Conservation (phyloP, 2,888 invertebrate species). For the Melinaea menophilus region DNA sequence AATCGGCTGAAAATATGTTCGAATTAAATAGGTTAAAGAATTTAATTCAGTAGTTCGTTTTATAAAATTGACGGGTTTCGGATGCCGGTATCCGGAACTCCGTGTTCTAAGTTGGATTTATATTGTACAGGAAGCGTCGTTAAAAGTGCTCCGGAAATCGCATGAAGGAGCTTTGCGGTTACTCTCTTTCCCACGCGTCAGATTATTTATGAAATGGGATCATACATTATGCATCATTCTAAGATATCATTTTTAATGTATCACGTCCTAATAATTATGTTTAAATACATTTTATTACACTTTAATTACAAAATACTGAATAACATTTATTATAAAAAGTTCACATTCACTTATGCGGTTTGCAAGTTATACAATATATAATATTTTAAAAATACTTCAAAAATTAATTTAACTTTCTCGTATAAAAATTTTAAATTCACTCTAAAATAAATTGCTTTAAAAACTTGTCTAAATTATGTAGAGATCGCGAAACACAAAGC, state of each 20-base stretch:
- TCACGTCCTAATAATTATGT: too few relatives aligned
- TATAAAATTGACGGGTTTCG: conserved; percentile 39
- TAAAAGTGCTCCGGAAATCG: conserved; percentile 69
- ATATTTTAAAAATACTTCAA: too few relatives aligned
- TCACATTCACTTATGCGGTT: too few relatives aligned
- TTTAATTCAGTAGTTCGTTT: conserved; percentile 30
- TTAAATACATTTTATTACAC: too few relatives aligned
- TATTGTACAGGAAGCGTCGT: conserved; percentile 60
- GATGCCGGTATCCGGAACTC: conserved; percentile 41
- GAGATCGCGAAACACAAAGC: conserved; percentile 27
- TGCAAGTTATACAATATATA: too few relatives aligned
- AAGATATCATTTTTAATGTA: not conserved
- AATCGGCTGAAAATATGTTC: conserved; percentile 15
- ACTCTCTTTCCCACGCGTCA: conserved; percentile 16
- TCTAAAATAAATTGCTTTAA: not conserved
- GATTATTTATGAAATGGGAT: conserved; percentile 7
- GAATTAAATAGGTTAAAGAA: conserved; percentile 23
- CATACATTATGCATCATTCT: not conserved
- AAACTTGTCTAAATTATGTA: conserved; percentile 21
- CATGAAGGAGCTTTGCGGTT: conserved; percentile 49
- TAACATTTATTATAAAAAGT: too few relatives aligned
- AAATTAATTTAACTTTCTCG: conserved; percentile 2
- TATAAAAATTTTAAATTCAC: too few relatives aligned
- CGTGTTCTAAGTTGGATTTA: conserved; percentile 63
- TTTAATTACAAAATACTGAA: too few relatives aligned